These are phyloP conservation scores for Resseliella maxima DNA, from an alignment of 2,888 invertebrate species.

Conservation along the genomic window DNA sequence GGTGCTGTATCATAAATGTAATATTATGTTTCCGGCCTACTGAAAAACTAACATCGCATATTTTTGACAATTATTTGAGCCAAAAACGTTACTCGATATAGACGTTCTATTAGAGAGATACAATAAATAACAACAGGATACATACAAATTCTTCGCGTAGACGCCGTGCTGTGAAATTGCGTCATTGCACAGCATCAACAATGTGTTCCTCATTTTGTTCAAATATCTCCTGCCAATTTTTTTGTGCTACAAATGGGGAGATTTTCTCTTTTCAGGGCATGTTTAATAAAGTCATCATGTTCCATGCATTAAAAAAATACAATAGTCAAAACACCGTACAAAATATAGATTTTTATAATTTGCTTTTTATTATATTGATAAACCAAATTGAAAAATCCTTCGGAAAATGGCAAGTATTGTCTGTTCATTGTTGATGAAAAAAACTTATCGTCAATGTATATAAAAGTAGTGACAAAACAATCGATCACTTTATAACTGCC, in stretches of 20 bases:
- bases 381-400: too few species aligned
- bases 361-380: too few species aligned
- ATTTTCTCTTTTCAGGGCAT: neutral
- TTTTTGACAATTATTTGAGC: slow-evolving; percentile 39
- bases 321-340: too few species aligned
- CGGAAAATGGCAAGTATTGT: too few species aligned
- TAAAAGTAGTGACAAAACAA: neutral
- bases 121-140: neutral
- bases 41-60: slow-evolving; percentile 4
- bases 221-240: neutral
- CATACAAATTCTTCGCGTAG: neutral
- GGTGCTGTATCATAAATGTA: neutral
- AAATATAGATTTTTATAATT: too few species aligned
- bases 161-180: neutral
- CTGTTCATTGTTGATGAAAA: too few species aligned
- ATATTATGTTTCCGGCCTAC: slow-evolving; percentile 12
- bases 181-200: neutral
- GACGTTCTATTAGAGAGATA: too few species aligned
- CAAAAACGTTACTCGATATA: neutral
- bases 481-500: too few species aligned
- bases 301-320: neutral
- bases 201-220: neutral
- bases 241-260: neutral
- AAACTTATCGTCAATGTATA: neutral
- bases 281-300: neutral